Conservation (phyloP, 2,113 vertebrate genomes). For the Bubo blakistoni region DNA sequence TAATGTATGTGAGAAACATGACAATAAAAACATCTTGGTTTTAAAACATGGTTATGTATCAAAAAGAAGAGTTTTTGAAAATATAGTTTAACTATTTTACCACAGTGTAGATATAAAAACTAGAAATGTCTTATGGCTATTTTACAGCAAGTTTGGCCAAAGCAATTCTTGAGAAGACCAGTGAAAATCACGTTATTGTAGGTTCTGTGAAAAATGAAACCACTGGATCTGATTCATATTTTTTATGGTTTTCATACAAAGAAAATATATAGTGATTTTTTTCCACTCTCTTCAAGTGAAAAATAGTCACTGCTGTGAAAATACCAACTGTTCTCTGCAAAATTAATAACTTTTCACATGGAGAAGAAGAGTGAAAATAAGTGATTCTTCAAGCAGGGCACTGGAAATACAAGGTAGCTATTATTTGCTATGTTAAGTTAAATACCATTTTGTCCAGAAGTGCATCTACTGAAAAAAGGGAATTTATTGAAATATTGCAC, state of each 20-base stretch:
- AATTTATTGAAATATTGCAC: not conserved
- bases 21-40: not conserved
- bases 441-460: not conserved
- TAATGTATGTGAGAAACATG: not conserved
- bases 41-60: not conserved
- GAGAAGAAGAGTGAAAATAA: constrained; percentile 36
- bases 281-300: constrained; percentile 9
- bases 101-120: not conserved
- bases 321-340: constrained; percentile 5
- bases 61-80: not conserved
- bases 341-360: constrained; percentile 40
- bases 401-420: not conserved
- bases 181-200: constrained; percentile 30
- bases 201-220: constrained; percentile 32
- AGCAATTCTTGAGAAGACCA: constrained; percentile 4
- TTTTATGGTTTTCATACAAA: constrained; percentile 28
- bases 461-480: not conserved
- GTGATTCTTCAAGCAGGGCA: not conserved
- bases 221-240: not conserved
- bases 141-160: not conserved
- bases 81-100: not conserved
- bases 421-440: not conserved
- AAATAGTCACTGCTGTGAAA: constrained; percentile 53
- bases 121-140: not conserved
- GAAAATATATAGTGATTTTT: constrained; percentile 20